phyloP scores from a whole-genome alignment of 2,888 invertebrate species.

The Conistra vaccinii region DNA sequence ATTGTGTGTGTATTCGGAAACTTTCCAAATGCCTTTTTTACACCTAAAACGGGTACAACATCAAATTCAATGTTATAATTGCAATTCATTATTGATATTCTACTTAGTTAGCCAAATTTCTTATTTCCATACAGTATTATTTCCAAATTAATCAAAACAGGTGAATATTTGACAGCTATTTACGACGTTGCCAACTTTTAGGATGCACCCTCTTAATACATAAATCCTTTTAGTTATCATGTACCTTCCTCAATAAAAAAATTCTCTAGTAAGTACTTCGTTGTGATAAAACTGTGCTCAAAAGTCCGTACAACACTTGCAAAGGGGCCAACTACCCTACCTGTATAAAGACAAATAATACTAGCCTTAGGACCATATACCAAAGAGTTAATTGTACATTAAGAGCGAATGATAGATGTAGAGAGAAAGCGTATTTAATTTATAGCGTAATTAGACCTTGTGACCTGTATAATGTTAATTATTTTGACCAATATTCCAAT shows the following conservation, averaged over 20 bases:
- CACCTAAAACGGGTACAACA: too few relatives aligned
- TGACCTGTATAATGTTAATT: conserved; percentile 82
- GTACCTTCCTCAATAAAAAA: conserved; percentile 55
- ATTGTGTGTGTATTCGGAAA: too few relatives aligned
- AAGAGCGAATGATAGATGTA: conserved; percentile 83
- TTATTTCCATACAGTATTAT: too few relatives aligned
- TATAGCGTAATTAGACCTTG: conserved; percentile 84
- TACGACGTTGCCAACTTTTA: too few relatives aligned
- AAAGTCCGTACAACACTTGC: conserved; percentile 68
- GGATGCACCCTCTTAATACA: too few relatives aligned
- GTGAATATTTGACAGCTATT: too few relatives aligned
- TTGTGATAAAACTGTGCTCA: conserved; percentile 67
- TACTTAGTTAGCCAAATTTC: too few relatives aligned
- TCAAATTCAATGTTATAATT: too few relatives aligned
- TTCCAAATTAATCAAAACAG: too few relatives aligned
- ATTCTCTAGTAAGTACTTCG: conserved; percentile 62
- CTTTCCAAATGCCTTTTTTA: too few relatives aligned
- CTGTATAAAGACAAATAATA: conserved; percentile 85
- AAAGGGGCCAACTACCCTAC: conserved; percentile 81
- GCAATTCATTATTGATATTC: too few relatives aligned
- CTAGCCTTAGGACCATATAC: conserved; percentile 89
- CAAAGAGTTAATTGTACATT: conserved; percentile 90
- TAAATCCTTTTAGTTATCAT: conserved; percentile 39
- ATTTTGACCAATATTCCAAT: conserved; percentile 83
- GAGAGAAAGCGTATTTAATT: conserved; percentile 85